Base-by-base conservation (phyloP, 2,888 invertebrate species). In the Ichneumoninae sp. region DNA sequence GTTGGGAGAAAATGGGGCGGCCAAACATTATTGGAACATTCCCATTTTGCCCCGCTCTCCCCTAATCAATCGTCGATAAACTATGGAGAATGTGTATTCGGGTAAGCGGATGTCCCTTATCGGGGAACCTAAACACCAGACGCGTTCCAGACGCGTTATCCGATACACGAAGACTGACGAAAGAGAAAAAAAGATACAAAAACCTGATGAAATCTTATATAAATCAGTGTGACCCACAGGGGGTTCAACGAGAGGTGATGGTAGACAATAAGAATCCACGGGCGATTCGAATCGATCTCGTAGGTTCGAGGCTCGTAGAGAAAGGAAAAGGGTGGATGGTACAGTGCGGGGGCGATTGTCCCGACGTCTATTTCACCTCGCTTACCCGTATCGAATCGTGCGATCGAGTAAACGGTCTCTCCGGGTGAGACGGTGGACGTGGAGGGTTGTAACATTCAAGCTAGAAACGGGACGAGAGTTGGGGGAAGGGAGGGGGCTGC, bases 321-420 rank as follows among this genome's bases (percentile, higher is more conserved):
- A 60, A 60, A 57, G 33, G n/a, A 69, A 33, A 44, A 30, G n/a
- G 36, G 66, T 22, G n/a, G 71, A 57, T 68, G 76, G 57, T 68
- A 82, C 70, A 70, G 71, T 81, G 76, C 70, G 76, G 47, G 47
- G 47, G 65, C 66, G 76, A 77, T 72, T 60, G 71, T 82, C 54
- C 70, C 57, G 16, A 54, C 57, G 19, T 77, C 77, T 77, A 66
- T 33, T 50, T 71, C 52, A 50, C 68, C 78, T 79, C 52, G 78
- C 50, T 71, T 36, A 44, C 66, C 66, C 60, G 66, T 76, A 76
- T 77, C 66, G 57, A 65, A 65, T 81, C 81, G 70, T 71, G 47
- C 60, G 82, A 82, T 82, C 82, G 77, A 77, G 71, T 82, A 77
- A 77, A 82, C 77, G 65, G 54, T 72, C 36, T 47, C 22, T 71